Evolutionary conservation across 1,140 invertebrate species (phyloP), one percentile per base, ranked within the genome.

Genomic region (Nasonia vitripennis): DNA sequence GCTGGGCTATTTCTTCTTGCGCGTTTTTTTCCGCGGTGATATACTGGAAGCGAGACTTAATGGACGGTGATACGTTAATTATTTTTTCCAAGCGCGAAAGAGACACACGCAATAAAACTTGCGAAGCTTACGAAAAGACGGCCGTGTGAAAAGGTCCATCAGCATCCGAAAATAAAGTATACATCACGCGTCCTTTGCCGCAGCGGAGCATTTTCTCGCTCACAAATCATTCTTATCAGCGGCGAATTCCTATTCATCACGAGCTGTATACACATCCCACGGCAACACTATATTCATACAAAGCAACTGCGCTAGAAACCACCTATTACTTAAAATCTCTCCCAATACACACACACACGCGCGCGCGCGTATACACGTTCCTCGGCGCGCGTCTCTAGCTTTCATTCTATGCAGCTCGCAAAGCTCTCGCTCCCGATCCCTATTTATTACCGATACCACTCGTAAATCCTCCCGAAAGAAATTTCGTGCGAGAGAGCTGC

Each of bases 361-460:
- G 37, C 37, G 37, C 7, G 1, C 37, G 37, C 37, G 37, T 62
- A 62, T 20, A 62, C 34, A n/a, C 55, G 55, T 17, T 62, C 55
- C 17, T 5, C 20, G 1, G 7, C 7, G 9, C 0, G 34, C 34
- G 34, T 37, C 34, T 45, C 41, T n/a, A n/a, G 55, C 55, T 62
- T 62, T 0, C 55, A 37, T 37, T 6, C 55, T 62, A n/a, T 62
- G 55, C 55, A 62, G 17, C 55, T 62, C 4, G 7, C 55, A 62
- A 62, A 62, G 20, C 55, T 62, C 55, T n/a, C 20, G 20, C 2
- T 62, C 6, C 17, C 20, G 55, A 62, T 34, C 31, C 31, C 37
- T 75, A 75, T 75, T 75, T 75, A 71, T 75, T 75, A 75, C 73
- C 73, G 73, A 75, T 75, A 75, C 45, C 17, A 75, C 73, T 75